These are phyloP conservation scores for Leuciscus waleckii DNA, from an alignment of 2,797 vertebrate species.

Conservation along the genomic window DNA sequence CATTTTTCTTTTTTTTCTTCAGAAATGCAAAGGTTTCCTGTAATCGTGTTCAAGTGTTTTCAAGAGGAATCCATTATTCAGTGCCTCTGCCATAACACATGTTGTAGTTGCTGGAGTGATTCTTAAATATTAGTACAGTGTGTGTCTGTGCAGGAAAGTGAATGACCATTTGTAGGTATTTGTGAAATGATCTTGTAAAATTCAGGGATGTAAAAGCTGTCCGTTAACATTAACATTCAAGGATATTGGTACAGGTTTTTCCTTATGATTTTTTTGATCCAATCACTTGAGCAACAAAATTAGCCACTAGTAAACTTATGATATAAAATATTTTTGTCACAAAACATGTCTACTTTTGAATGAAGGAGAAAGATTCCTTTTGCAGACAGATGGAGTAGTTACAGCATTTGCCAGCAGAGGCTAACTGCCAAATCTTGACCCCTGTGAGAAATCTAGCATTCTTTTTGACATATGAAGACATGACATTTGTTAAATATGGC, in stretches of 20 bases:
- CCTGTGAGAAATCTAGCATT: not conserved
- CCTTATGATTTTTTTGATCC: not conserved
- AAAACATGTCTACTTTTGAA: not conserved
- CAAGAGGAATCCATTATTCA: conserved; percentile 30
- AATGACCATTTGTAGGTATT: not conserved
- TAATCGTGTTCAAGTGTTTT: conserved; percentile 17
- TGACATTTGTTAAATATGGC: conserved; percentile 6
- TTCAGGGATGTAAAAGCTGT: not conserved
- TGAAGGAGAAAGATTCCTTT: not conserved
- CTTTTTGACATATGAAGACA: not conserved
- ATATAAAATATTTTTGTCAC: not conserved
- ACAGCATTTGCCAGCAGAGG: conserved; percentile 1
- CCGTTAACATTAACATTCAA: not conserved
- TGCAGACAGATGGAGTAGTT: not conserved
- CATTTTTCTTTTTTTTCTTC: not conserved
- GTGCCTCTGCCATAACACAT: conserved; percentile 2
- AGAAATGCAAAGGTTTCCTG: not conserved
- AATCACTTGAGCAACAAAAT: not conserved
- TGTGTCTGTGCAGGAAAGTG: not conserved
- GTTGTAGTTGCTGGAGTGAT: not conserved
- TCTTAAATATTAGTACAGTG: not conserved
- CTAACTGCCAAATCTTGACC: conserved; percentile 6
- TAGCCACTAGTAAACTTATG: not conserved
- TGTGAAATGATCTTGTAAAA: not conserved
- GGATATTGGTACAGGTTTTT: not conserved